phyloP scores from a whole-genome alignment of 2,113 vertebrate species.

The Oophaga pumilio region DNA sequence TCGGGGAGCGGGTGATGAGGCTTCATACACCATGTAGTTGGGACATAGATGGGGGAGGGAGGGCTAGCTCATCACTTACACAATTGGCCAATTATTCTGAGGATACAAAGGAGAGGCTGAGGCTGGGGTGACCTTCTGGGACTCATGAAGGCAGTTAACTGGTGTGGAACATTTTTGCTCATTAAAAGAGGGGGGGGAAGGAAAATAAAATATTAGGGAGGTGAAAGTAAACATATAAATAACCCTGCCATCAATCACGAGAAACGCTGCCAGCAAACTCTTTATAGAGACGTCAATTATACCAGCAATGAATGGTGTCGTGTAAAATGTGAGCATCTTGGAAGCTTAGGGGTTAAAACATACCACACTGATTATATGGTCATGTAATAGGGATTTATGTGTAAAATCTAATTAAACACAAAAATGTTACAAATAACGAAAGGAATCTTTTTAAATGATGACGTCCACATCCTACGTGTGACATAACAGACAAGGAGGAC shows the following conservation, averaged over 20 bases:
- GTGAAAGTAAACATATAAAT: not conserved
- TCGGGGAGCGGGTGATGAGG: conserved; percentile 63
- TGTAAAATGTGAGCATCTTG: not conserved
- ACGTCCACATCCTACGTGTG: too few relatives aligned
- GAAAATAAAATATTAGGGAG: conserved; percentile 25
- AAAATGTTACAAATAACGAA: too few relatives aligned
- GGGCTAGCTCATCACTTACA: conserved; percentile 68
- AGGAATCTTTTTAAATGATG: too few relatives aligned
- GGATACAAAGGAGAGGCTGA: conserved; percentile 68
- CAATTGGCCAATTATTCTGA: conserved; percentile 75
- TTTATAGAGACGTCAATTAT: not conserved
- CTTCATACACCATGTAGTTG: conserved; percentile 62
- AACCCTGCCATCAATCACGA: not conserved
- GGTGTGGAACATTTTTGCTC: conserved; percentile 68
- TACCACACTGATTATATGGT: not conserved
- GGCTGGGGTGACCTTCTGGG: conserved; percentile 74
- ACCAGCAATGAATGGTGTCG: not conserved
- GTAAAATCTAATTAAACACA: too few relatives aligned
- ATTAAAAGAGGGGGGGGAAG: conserved; percentile 15
- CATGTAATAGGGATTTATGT: too few relatives aligned
- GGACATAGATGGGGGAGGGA: conserved; percentile 64
- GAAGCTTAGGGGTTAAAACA: not conserved
- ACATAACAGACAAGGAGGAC: not conserved
- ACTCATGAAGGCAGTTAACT: conserved; percentile 67
- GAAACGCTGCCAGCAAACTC: not conserved